Evolutionary conservation across 2,797 vertebrate species (phyloP).

Genomic region (Margarornis squamiger): DNA sequence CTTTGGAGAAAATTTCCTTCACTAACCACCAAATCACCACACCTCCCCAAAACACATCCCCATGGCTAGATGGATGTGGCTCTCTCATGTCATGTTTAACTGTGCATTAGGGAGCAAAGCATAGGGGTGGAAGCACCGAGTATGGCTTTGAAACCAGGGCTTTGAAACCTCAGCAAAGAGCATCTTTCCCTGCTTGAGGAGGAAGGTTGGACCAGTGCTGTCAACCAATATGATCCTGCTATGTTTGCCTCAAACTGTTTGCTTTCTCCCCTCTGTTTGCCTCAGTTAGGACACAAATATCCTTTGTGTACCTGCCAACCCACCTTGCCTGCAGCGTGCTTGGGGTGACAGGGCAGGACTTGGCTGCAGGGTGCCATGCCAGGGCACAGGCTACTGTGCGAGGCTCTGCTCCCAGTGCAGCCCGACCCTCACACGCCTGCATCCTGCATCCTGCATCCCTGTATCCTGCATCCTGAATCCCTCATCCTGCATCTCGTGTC

Average conservation of each 20-base stretch:
- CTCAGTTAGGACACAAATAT: fast-evolving
- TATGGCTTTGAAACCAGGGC: neutral
- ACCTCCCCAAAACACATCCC: neutral
- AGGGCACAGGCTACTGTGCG: neutral
- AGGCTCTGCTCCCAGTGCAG: neutral
- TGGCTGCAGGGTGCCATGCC: fast-evolving
- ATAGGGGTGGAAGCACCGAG: fast-evolving
- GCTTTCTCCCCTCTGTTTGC: too few species aligned
- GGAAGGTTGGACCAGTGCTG: neutral
- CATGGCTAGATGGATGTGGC: fast-evolving
- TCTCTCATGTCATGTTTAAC: fast-evolving
- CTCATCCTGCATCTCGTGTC: too few species aligned
- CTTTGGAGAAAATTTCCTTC: neutral
- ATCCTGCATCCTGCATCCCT: neutral
- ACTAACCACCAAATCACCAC: neutral
- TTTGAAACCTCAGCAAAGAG: neutral
- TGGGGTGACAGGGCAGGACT: neutral
- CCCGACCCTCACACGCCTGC: neutral
- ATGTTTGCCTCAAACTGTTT: neutral
- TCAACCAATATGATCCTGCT: too few species aligned
- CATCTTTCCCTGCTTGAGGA: neutral
- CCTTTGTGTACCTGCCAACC: neutral
- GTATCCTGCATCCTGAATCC: too few species aligned
- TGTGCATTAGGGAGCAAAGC: neutral
- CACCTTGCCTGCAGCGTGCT: fast-evolving